Base-by-base conservation (phyloP, 1,140 invertebrate species). In the Acromyrmex echinatior region DNA sequence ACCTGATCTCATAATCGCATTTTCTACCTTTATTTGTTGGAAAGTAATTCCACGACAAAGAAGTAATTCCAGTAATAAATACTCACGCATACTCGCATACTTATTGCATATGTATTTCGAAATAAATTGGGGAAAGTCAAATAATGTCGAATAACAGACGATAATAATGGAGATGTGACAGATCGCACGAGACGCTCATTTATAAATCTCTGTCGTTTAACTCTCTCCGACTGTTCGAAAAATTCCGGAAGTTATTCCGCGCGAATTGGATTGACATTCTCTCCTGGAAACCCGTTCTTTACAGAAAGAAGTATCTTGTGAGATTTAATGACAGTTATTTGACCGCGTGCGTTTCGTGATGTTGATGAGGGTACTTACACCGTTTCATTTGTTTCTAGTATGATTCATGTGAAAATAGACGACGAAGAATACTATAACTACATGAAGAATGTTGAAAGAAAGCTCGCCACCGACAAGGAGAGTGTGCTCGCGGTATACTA, bases 81-180 rank as follows among this genome's bases (percentile, higher is more conserved):
- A 18, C 9, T 21, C 18, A 39, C 2, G 25, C 14, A 49, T n/a
- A 51, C 25, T 35, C 31, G 51, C 49, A 18, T 25, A 28, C 35
- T 1, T 60, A 51, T 2, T 5, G 12, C 35, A 2, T 21, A n/a
- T 18, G 31, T 58, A 45, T 21, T 39, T 21, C 12, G 7, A 82
- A 68, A 87, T 73, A 77, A 88, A 87, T 87, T 71, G 78, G 86
- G 86, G 87, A 88, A 88, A 88, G 87, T 88, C 56, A 25, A 87
- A 82, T 82, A 76, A 82, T 16, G n/a, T 58, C 45, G 62, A 86
- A 86, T 65, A 60, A 78, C 74, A 21, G 45, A 25, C 21, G 45
- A 31, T 79, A 87, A 89, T 88, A 88, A 89, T 87, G 51, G 45
- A 87, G 58, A 85, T 76, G 31, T 70, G 79, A 87, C 86, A 78